Conservation (phyloP, 2,888 invertebrate genomes). For the Pyrochroa serraticornis region DNA sequence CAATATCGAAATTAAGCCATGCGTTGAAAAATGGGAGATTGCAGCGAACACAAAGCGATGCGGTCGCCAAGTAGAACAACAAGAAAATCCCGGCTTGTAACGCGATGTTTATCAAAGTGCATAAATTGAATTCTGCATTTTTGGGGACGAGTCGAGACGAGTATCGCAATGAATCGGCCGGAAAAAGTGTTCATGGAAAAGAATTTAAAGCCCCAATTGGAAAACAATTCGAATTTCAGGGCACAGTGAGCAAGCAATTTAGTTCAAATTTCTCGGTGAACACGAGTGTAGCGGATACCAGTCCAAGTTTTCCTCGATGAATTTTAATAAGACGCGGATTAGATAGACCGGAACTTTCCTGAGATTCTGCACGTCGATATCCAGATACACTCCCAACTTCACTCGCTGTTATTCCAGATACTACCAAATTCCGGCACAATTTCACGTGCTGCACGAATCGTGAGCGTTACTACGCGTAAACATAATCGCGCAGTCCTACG, state of each 20-base stretch:
- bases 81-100: slow-evolving; percentile 40
- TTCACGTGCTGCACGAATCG: too few relatives aligned
- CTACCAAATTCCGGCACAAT: too few relatives aligned
- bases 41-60: slow-evolving; percentile 13
- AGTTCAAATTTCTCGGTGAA: slow-evolving; percentile 38
- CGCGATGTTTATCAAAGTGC: slow-evolving; percentile 35
- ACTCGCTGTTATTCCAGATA: too few relatives aligned
- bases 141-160: neutral
- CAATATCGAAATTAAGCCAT: slow-evolving; percentile 21
- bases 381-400: too few relatives aligned
- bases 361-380: too few relatives aligned
- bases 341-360: too few relatives aligned
- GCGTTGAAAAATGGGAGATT: slow-evolving; percentile 22
- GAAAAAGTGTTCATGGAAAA: slow-evolving; percentile 14
- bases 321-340: slow-evolving; percentile 11
- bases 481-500: neutral
- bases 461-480: too few relatives aligned
- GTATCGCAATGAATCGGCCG: neutral
- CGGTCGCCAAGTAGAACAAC: slow-evolving; percentile 36
- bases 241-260: slow-evolving; percentile 40
- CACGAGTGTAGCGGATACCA: slow-evolving; percentile 23
- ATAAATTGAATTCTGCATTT: slow-evolving; percentile 36
- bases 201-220: slow-evolving; percentile 37
- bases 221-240: slow-evolving; percentile 43
- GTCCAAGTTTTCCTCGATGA: slow-evolving; percentile 14